A percentile compares a stretch with the other conserved stretches of the same genome.
These are phyloP conservation scores for Hemibagrus guttatus DNA, from an alignment of 2,797 vertebrate genomes.

Conservation along the genomic window DNA sequence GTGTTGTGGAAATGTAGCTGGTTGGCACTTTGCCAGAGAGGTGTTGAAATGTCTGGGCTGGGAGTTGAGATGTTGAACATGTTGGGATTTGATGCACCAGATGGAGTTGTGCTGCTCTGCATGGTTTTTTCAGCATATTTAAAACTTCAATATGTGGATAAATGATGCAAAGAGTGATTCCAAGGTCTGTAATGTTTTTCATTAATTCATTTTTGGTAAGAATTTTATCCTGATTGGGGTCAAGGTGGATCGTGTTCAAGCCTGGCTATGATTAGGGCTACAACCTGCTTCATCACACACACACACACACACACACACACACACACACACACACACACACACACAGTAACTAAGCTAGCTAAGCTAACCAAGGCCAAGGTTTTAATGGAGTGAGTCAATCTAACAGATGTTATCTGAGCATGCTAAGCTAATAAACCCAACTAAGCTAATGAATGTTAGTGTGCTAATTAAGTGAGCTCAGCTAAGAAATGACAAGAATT, in stretches of 20 bases:
- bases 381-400: not conserved
- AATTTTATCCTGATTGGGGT: not conserved
- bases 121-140: not conserved
- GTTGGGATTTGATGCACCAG: not conserved
- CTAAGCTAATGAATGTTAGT: not conserved
- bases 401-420: not conserved
- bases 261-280: not conserved
- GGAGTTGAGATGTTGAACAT: not conserved
- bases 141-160: not conserved
- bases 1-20: not conserved
- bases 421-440: not conserved
- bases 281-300: not conserved
- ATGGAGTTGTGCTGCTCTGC: not conserved
- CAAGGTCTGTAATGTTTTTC: not conserved
- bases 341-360: not conserved
- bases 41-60: not conserved
- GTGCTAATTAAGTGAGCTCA: not conserved
- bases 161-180: not conserved
- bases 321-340: not conserved
- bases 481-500: not conserved
- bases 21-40: conserved; percentile 15
- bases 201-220: not conserved
- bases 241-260: not conserved
- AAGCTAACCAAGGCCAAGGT: not conserved
- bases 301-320: not conserved